These are phyloP conservation scores for Habroteleia sp. DNA, from an alignment of 2,888 invertebrate genomes.

Conservation along the genomic window DNA sequence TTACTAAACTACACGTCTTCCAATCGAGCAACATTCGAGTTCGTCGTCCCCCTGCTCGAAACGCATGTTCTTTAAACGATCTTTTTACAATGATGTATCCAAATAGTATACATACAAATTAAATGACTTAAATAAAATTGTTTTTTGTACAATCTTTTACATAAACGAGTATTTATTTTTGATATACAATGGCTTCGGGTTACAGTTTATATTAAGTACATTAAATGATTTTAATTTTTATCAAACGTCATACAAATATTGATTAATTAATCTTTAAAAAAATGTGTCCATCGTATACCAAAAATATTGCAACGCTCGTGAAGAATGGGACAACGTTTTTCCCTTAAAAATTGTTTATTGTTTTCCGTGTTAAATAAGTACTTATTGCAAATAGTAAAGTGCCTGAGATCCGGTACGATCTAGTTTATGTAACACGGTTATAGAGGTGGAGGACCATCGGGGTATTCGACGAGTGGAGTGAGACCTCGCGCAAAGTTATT, in stretches of 20 bases:
- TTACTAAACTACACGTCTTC: too few species aligned
- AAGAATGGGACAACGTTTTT: not conserved
- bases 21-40: not conserved
- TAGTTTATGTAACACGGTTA: constrained; percentile 80
- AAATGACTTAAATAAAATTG: constrained; percentile 3
- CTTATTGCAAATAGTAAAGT: constrained; percentile 12
- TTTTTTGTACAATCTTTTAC: constrained; percentile 31
- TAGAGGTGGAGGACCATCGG: constrained; percentile 96
- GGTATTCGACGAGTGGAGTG: constrained; percentile 94
- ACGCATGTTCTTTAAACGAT: not conserved
- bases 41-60: constrained; percentile 29
- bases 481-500: constrained; percentile 91
- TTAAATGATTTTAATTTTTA: constrained; percentile 66
- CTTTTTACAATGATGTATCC: constrained; percentile 18
- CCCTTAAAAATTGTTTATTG: constrained; percentile 2
- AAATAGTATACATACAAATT: constrained; percentile 36
- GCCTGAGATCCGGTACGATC: constrained; percentile 39
- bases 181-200: constrained; percentile 3
- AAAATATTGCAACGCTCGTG: constrained; percentile 7
- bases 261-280: constrained; percentile 2
- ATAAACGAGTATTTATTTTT: constrained; percentile 19
- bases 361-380: constrained; percentile 15
- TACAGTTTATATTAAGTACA: constrained; percentile 30
- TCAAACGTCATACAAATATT: constrained; percentile 63
- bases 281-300: constrained; percentile 9